Conservation (phyloP, 64 coral and sea anemone genomes). For the Dendronephthya gigantea region DNA sequence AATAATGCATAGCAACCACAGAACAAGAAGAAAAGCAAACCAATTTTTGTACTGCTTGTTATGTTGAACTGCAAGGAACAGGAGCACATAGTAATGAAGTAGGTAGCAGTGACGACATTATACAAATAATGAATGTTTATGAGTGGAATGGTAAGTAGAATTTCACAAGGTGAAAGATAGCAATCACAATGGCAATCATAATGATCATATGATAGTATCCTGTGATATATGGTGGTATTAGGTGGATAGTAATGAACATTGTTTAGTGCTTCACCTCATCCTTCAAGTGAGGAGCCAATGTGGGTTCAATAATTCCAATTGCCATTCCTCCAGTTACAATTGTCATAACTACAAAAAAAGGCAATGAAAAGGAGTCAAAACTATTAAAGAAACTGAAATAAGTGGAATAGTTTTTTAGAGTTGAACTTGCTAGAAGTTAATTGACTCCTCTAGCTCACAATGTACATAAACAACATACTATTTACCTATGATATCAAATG, state of each 20-base stretch:
- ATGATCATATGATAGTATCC: no score
- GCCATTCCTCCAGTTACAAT: background rate
- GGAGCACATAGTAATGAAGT: background rate
- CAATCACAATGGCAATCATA: no score
- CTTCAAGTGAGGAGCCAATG: background rate
- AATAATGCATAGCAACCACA: background rate
- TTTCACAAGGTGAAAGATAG: no score
- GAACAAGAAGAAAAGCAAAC: background rate
- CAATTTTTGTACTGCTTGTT: conserved; percentile 1
- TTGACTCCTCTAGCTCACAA: no score
- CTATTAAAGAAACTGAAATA: background rate
- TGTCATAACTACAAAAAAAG: background rate
- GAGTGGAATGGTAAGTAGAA: no score
- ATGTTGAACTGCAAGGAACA: background rate
- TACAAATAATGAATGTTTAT: no score
- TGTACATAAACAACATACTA: background rate
- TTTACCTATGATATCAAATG: background rate
- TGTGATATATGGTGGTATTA: no score
- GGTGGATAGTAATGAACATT: background rate
- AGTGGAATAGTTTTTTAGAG: no score
- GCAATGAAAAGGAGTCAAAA: background rate
- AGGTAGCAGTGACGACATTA: no score
- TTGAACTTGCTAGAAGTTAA: no score
- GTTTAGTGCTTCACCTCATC: background rate
- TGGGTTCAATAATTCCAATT: background rate